phyloP scores from a whole-genome alignment of 1,140 invertebrate species.

The Drosophila ambigua region DNA sequence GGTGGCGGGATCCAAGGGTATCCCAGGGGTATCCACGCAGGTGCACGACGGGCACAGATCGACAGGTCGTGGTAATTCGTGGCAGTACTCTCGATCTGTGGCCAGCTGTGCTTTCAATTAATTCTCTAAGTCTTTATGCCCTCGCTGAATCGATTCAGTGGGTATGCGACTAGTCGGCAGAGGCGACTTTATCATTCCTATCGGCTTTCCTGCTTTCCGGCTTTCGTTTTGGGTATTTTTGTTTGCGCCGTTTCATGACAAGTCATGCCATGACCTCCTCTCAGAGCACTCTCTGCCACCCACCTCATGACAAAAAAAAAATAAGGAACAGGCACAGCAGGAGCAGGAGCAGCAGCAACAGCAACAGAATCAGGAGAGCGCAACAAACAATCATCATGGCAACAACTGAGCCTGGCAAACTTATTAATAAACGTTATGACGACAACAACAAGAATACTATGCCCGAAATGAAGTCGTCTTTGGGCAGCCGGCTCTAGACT shows the following conservation, averaged over 20 bases:
- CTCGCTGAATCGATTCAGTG: too few relatives aligned
- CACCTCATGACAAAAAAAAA: conserved; percentile 1
- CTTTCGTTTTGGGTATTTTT: conserved; percentile 16
- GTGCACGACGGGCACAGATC: too few relatives aligned
- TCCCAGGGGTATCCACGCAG: too few relatives aligned
- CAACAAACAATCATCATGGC: conserved; percentile 52
- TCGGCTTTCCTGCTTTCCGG: too few relatives aligned
- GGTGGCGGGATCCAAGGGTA: too few relatives aligned
- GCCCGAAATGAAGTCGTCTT: conserved; percentile 44
- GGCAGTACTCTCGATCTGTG: too few relatives aligned
- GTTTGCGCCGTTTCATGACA: conserved; percentile 50
- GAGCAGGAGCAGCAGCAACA: conserved; percentile 40
- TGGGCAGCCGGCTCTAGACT: conserved; percentile 22
- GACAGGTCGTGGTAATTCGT: too few relatives aligned
- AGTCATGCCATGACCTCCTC: conserved; percentile 58
- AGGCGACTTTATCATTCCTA: too few relatives aligned
- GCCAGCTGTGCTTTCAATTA: too few relatives aligned
- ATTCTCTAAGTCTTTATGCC: too few relatives aligned
- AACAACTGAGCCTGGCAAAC: conserved; percentile 53
- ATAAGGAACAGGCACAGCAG: conserved; percentile 48
- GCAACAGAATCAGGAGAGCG: conserved; percentile 33
- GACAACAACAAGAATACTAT: conserved; percentile 44
- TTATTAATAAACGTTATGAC: conserved; percentile 80
- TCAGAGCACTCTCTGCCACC: too few relatives aligned
- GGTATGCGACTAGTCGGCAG: too few relatives aligned